Evolutionary conservation across 2,797 vertebrate genomes (phyloP).

Genomic region (Psittacula echo): DNA sequence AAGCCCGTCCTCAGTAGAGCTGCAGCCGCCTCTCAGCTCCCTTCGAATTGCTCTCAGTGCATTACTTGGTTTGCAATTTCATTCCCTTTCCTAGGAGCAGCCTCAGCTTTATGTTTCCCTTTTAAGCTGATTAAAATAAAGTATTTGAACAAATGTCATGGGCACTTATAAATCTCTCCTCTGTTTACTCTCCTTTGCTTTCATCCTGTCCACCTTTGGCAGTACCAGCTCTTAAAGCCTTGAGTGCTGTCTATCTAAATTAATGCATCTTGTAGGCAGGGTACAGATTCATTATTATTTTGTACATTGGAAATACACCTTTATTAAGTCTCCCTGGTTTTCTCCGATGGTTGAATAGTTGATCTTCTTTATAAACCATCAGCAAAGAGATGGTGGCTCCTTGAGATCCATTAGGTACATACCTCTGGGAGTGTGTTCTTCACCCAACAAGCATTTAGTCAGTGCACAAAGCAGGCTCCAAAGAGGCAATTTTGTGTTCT

Average conservation of each 20-base stretch:
- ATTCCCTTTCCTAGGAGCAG: constrained; percentile 45
- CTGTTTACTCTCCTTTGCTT: constrained; percentile 64
- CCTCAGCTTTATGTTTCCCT: constrained; percentile 69
- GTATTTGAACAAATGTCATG: constrained; percentile 73
- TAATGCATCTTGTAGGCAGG: constrained; percentile 62
- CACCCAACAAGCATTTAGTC: neutral
- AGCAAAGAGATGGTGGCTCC: constrained; percentile 40
- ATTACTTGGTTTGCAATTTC: constrained; percentile 61
- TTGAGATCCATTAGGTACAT: constrained; percentile 59
- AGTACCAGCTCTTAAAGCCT: constrained; percentile 52
- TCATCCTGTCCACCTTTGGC: constrained; percentile 38
- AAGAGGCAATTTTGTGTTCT: neutral
- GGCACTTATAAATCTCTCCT: constrained; percentile 70
- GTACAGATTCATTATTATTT: constrained; percentile 64
- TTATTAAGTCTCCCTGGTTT: constrained; percentile 44
- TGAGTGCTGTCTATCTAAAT: constrained; percentile 64
- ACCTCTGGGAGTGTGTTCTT: neutral
- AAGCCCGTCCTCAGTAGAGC: neutral
- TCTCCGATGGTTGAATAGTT: constrained; percentile 26
- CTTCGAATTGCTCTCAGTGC: constrained; percentile 42
- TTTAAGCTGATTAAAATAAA: constrained; percentile 75
- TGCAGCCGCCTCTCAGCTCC: neutral
- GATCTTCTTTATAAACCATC: constrained; percentile 38
- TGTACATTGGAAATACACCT: constrained; percentile 39
- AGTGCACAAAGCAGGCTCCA: neutral